These are phyloP conservation scores for Orgyia antiqua DNA, from an alignment of 2,888 invertebrate species.

Conservation along the genomic window DNA sequence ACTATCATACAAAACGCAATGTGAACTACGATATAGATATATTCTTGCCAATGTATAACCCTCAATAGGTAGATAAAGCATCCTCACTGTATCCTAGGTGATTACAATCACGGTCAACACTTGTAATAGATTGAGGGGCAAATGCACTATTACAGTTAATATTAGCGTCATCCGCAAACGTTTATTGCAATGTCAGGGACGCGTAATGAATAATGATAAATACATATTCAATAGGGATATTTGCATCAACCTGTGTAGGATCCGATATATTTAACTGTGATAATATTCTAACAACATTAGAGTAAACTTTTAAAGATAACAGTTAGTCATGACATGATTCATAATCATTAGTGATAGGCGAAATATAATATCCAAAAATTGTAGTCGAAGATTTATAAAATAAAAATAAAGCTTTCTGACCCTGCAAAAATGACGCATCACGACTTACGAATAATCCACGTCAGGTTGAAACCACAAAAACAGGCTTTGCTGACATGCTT, in stretches of 20 bases:
- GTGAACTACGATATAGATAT: no score
- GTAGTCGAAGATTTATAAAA: no score
- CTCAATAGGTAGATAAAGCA: constrained; percentile 11
- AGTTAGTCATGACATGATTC: neutral
- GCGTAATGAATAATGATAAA: constrained; percentile 3
- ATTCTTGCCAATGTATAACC: no score
- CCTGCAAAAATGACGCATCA: constrained; percentile 22
- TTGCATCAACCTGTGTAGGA: no score
- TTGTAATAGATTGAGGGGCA: constrained; percentile 56
- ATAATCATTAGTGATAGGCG: neutral
- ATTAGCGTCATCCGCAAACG: constrained; percentile 61
- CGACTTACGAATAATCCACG: constrained; percentile 20
- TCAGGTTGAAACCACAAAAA: constrained; percentile 24
- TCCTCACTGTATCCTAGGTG: constrained; percentile 49
- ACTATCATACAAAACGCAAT: no score
- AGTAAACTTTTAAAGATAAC: no score
- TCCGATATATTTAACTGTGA: no score
- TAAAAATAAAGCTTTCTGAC: neutral
- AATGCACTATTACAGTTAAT: constrained; percentile 53
- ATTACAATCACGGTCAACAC: constrained; percentile 60
- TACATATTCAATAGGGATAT: no score
- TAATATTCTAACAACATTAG: no score
- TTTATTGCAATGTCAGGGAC: constrained; percentile 61
- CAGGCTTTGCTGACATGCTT: constrained; percentile 18
- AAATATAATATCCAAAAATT: neutral